Evolutionary conservation across 2,888 invertebrate genomes (phyloP).

Genomic region (Selenia dentaria): DNA sequence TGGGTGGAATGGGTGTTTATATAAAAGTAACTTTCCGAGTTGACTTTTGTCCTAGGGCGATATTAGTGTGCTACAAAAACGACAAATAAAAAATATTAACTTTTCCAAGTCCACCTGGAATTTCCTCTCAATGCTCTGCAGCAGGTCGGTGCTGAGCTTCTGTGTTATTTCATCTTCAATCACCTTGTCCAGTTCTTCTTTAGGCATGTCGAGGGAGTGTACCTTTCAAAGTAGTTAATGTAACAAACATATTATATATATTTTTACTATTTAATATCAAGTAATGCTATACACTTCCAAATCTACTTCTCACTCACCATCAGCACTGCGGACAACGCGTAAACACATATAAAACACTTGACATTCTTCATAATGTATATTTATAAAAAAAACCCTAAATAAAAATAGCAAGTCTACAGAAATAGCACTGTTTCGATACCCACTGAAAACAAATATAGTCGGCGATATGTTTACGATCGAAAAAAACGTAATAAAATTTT

Average conservation of each 20-base stretch:
- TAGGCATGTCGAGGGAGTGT: slow-evolving; percentile 42
- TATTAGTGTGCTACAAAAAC: too few species aligned
- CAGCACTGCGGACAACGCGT: slow-evolving; percentile 37
- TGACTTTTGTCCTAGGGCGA: too few species aligned
- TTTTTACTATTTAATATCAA: too few species aligned
- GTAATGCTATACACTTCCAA: too few species aligned
- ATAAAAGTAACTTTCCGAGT: too few species aligned
- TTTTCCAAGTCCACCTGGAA: slow-evolving; percentile 73
- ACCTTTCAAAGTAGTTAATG: too few species aligned
- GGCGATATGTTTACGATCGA: slow-evolving; percentile 51
- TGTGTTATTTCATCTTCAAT: slow-evolving; percentile 75
- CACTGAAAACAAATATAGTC: slow-evolving; percentile 26
- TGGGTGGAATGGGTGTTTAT: too few species aligned
- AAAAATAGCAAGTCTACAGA: slow-evolving; percentile 43
- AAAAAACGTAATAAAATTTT: slow-evolving; percentile 50
- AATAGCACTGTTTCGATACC: slow-evolving; percentile 47
- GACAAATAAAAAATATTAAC: slow-evolving; percentile 47
- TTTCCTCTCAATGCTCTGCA: slow-evolving; percentile 75
- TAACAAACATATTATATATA: too few species aligned
- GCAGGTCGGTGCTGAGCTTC: slow-evolving; percentile 63
- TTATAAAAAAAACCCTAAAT: slow-evolving; percentile 24
- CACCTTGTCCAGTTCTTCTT: slow-evolving; percentile 66
- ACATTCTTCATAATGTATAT: slow-evolving; percentile 40
- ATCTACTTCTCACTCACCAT: slow-evolving; percentile 57
- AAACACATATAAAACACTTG: slow-evolving; percentile 39